These are phyloP conservation scores for Drosophila nasuta DNA, from an alignment of 1,140 invertebrate species.

Conservation along the genomic window DNA sequence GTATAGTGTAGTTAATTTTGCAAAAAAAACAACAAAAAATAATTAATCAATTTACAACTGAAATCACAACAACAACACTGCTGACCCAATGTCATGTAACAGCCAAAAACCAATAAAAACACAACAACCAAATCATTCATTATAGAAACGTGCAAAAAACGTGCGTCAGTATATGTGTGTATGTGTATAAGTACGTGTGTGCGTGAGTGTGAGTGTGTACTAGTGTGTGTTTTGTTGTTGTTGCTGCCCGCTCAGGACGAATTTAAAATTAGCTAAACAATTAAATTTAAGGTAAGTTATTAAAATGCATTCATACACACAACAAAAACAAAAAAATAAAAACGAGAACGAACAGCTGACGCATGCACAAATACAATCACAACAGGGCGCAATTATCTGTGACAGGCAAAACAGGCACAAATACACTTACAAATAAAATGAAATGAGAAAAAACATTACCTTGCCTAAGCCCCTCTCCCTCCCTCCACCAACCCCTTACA, in stretches of 20 bases:
- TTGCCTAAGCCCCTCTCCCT: conserved; percentile 39
- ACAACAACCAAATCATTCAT: conserved; percentile 56
- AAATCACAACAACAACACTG: conserved; percentile 8
- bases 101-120: conserved; percentile 49
- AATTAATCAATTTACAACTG: conserved; percentile 29
- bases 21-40: neutral
- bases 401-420: conserved; percentile 25
- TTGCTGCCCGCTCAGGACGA: conserved; percentile 56
- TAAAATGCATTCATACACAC: conserved; percentile 5
- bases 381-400: conserved; percentile 27
- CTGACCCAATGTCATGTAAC: conserved; percentile 61
- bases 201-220: conserved; percentile 32
- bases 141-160: conserved; percentile 58
- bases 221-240: conserved; percentile 43
- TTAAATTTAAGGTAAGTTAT: conserved; percentile 64
- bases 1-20: conserved; percentile 59
- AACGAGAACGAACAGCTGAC: conserved; percentile 60
- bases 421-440: conserved; percentile 8
- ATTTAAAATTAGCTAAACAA: conserved; percentile 64
- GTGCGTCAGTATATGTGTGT: conserved; percentile 45
- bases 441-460: conserved; percentile 38
- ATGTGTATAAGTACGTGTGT: conserved; percentile 25
- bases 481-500: conserved; percentile 37
- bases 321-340: too few species aligned
- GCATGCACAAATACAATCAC: conserved; percentile 43